Evolutionary conservation across 2,797 vertebrate species (phyloP).

Genomic region (Decapterus maruadsi): DNA sequence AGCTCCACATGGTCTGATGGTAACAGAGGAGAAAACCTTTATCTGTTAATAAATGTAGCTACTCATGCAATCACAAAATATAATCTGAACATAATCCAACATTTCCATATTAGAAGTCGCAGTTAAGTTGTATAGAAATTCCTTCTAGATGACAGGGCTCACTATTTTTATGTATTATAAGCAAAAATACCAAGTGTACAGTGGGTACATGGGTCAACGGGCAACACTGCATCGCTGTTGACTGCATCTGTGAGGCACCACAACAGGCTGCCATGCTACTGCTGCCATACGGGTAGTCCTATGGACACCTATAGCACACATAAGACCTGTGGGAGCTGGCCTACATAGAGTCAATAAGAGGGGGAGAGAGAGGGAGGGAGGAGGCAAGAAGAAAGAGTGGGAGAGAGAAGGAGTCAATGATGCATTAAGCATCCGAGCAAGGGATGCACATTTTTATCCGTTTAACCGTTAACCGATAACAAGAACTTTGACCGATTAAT

Average conservation of each 20-base stretch:
- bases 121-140: too few species aligned
- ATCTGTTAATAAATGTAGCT: too few species aligned
- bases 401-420: constrained; percentile 17
- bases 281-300: constrained; percentile 50
- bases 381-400: constrained; percentile 2
- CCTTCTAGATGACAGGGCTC: too few species aligned
- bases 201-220: constrained; percentile 8
- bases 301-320: constrained; percentile 61
- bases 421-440: constrained; percentile 33
- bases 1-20: too few species aligned
- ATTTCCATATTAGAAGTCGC: too few species aligned
- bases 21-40: too few species aligned
- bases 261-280: constrained; percentile 25
- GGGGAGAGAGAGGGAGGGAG: constrained; percentile 7
- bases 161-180: too few species aligned
- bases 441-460: too few species aligned
- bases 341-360: constrained; percentile 52
- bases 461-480: too few species aligned
- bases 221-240: constrained; percentile 26
- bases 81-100: too few species aligned
- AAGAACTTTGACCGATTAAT: too few species aligned
- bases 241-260: constrained; percentile 26
- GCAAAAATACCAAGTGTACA: background rate
- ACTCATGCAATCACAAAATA: too few species aligned
- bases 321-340: constrained; percentile 65